A percentile compares a stretch with the other conserved stretches of the same genome.
Evolutionary conservation across 2,113 vertebrate species (phyloP).

Genomic region (Rafetus swinhoei): DNA sequence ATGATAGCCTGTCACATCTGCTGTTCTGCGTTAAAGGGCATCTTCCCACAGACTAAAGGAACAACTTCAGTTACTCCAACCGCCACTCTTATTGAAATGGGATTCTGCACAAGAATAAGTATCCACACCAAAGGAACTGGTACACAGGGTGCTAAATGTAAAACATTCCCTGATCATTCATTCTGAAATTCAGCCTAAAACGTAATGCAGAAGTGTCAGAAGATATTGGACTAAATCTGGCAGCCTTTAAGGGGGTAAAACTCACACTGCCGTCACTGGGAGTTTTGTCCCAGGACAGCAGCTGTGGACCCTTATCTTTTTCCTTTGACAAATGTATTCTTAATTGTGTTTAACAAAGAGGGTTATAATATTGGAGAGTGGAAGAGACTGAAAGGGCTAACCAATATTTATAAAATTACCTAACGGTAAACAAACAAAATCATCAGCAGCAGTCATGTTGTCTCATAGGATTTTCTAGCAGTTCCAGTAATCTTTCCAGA

Average conservation of each 20-base stretch:
- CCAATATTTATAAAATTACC: slow-evolving; percentile 21
- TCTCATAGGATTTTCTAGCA: slow-evolving; percentile 49
- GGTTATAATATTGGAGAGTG: background rate
- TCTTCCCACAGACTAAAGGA: background rate
- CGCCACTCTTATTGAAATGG: background rate
- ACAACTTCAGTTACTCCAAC: background rate
- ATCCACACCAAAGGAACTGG: background rate
- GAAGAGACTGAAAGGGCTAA: background rate
- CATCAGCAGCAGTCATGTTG: slow-evolving; percentile 21
- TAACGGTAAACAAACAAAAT: background rate
- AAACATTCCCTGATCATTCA: background rate
- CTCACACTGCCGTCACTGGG: slow-evolving; percentile 9
- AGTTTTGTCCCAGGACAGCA: background rate
- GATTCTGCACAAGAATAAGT: background rate
- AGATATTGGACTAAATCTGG: background rate
- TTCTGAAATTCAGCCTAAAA: background rate
- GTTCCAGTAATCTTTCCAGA: slow-evolving; percentile 46
- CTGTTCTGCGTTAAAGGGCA: background rate
- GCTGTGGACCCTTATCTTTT: background rate
- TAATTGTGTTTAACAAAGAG: slow-evolving; percentile 5
- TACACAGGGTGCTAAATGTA: accelerated
- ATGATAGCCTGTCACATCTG: slow-evolving; percentile 9
- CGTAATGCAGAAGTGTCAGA: background rate
- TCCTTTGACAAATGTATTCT: background rate
- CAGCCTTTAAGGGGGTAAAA: background rate